Percentiles rank a stretch among this genome's conserved stretches.
Conservation (phyloP, 2,888 invertebrate genomes). For the Dendrolimus pini region DNA sequence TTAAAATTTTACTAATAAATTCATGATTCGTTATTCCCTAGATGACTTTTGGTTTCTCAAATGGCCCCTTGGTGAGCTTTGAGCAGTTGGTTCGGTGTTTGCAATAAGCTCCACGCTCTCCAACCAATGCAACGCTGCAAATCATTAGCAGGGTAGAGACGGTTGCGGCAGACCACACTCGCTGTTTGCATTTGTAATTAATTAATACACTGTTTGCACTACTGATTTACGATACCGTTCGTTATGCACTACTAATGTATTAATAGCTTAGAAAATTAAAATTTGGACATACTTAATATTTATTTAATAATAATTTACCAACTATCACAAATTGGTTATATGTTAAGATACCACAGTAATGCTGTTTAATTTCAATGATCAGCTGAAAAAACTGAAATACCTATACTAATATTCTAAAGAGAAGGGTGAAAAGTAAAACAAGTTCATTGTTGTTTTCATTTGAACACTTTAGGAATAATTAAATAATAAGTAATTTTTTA, state of each 20-base stretch:
- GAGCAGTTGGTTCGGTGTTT: not conserved
- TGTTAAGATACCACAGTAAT: too few relatives aligned
- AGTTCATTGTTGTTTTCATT: too few relatives aligned
- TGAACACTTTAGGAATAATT: too few relatives aligned
- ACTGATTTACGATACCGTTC: conserved; percentile 71
- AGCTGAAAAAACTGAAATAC: too few relatives aligned
- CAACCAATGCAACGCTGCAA: conserved; percentile 54
- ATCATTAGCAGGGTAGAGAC: conserved; percentile 74
- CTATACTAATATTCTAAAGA: too few relatives aligned
- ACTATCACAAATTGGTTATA: too few relatives aligned
- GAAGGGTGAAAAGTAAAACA: too few relatives aligned
- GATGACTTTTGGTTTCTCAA: not conserved
- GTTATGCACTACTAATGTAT: conserved; percentile 66
- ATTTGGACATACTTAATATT: not conserved
- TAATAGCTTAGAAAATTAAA: conserved; percentile 68
- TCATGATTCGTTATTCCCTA: too few relatives aligned
- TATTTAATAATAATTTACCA: not conserved
- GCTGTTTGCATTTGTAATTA: conserved; percentile 76
- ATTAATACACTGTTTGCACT: conserved; percentile 75
- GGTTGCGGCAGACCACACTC: conserved; percentile 69
- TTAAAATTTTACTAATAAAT: too few relatives aligned
- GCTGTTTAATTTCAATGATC: too few relatives aligned
- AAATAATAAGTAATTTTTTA: too few relatives aligned
- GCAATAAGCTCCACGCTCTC: not conserved
- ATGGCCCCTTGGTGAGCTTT: not conserved